These are phyloP conservation scores for Scolopax mira DNA, from an alignment of 2,113 vertebrate genomes.

Conservation along the genomic window DNA sequence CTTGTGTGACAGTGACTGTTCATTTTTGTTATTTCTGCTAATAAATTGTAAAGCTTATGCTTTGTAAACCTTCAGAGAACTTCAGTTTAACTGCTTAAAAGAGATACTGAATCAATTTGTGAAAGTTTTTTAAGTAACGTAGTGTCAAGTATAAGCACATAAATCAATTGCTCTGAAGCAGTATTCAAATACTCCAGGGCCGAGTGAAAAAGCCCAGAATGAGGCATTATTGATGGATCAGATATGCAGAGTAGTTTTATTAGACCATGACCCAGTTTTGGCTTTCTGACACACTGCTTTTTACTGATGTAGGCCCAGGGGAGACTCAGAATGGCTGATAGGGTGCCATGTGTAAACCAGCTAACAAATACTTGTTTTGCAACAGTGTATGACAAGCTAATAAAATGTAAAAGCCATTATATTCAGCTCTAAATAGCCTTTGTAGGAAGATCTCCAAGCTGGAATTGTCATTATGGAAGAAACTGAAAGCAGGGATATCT, in stretches of 20 bases:
- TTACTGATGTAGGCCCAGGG: background rate
- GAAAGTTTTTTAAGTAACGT: slow-evolving; percentile 14
- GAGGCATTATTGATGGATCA: background rate
- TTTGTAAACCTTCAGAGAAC: background rate
- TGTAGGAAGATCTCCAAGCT: background rate
- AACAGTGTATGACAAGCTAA: background rate
- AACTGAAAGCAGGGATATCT: background rate
- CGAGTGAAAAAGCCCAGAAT: background rate
- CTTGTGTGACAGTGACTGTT: background rate
- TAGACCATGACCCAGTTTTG: background rate
- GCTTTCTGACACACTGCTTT: background rate
- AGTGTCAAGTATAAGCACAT: background rate
- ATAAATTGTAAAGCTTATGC: slow-evolving; percentile 1
- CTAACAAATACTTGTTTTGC: background rate
- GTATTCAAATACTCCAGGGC: background rate
- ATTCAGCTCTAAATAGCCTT: background rate
- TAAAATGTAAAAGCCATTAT: background rate
- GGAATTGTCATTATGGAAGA: background rate
- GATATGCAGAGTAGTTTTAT: background rate
- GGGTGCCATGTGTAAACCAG: background rate
- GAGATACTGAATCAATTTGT: slow-evolving; percentile 34
- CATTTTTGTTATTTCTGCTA: background rate
- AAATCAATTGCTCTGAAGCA: background rate
- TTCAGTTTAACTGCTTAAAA: background rate
- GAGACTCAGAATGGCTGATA: background rate